Base-by-base conservation (phyloP, 2,888 invertebrate genomes). In the Anorthoa munda region DNA sequence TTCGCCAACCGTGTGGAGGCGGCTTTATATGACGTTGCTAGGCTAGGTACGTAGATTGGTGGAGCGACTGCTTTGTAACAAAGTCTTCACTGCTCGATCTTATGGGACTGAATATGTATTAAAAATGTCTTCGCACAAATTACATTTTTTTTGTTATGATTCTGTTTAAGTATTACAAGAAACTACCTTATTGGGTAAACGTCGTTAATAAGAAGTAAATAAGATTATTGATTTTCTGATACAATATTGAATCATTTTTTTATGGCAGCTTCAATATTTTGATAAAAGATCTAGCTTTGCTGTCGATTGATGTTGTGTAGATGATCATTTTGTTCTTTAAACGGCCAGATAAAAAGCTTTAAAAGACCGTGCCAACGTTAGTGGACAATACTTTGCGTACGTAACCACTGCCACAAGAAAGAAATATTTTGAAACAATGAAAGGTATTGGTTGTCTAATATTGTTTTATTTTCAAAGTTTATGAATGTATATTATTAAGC, bases 101-200 rank as follows among this genome's bases (percentile, higher is more conserved):
- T 66, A n/a, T 61, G 70, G 39, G 26, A 55, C 70, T 59, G 48
- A 59, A 26, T 23, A 39, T 48, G 23, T 46, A 48, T 66, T 63
- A 50, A 7, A 26, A 48, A n/a, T 48, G 50, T 51, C 55, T 46
- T 56, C 46, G 61, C 56, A 77, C 65, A 77, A 77, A n/a, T 31
- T 21, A 31, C 0, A 12, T n/a, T 46, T 55, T 59, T 60, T 55
- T 59, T 60, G 23, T 61, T 71, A 56, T 46, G 18, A 45, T 50
- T 68, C 60, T 60, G 26, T 72, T 26, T 4, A 66, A 50, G 61
- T 72, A 46, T 61, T 77, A 56, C 15, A 56, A 66, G 5, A 11
- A 39, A 59, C 26, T 65, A 77, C 72, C 77, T 66, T 77, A 65
- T 77, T 77, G 72, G 72, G 77, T 77, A 72, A 74, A 59, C n/a